Evolutionary conservation across 2,888 invertebrate genomes (phyloP).

Genomic region (Agapostemon virescens): DNA sequence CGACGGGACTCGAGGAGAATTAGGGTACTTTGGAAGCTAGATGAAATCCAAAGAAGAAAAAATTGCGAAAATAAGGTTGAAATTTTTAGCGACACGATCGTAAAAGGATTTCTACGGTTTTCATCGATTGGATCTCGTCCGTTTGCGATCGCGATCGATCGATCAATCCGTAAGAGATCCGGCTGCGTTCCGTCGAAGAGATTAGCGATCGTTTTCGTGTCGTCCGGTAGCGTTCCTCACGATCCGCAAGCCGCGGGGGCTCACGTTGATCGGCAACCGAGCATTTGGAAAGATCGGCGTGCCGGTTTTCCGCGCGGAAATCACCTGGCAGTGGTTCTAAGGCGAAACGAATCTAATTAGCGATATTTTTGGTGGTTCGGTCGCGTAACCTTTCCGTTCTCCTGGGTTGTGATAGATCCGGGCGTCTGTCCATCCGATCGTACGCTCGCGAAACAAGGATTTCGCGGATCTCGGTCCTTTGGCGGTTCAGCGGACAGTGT

Average conservation of each 20-base stretch:
- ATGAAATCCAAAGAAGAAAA: neutral
- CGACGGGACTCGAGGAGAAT: conserved; percentile 32
- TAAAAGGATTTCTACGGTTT: neutral
- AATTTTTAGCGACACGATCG: neutral
- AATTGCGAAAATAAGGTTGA: neutral
- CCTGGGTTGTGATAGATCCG: neutral
- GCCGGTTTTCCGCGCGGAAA: neutral
- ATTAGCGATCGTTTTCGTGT: neutral
- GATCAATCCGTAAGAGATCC: neutral
- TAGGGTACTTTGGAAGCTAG: neutral
- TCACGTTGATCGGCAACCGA: neutral
- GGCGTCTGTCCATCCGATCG: conserved; percentile 16
- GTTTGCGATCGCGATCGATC: neutral
- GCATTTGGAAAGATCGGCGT: neutral
- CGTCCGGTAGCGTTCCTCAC: neutral
- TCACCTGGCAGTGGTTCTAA: neutral
- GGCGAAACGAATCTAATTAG: neutral
- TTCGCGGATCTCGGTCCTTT: neutral
- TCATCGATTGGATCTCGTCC: neutral
- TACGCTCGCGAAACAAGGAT: neutral
- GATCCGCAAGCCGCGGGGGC: neutral
- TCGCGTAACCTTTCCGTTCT: conserved; percentile 8
- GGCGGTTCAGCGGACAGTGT: conserved; percentile 34
- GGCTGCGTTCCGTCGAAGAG: neutral
- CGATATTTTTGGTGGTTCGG: neutral